These are phyloP conservation scores for Drosophila lutescens DNA, from an alignment of 2,888 invertebrate species.

Conservation along the genomic window DNA sequence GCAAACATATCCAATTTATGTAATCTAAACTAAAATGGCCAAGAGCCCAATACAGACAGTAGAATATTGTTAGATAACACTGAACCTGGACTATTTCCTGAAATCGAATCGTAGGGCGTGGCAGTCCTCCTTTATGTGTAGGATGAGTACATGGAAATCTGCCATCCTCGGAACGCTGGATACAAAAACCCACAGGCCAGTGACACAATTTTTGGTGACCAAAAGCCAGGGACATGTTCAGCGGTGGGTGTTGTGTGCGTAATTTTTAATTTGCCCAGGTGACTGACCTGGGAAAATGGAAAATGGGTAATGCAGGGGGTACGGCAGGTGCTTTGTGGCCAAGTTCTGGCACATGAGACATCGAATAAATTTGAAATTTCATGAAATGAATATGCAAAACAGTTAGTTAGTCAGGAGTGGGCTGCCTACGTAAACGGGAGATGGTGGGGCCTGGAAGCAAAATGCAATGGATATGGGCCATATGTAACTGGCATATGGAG, in stretches of 20 bases:
- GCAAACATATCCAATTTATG: neutral
- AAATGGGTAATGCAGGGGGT: neutral
- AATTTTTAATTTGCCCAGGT: slow-evolving; percentile 56
- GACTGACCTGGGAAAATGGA: slow-evolving; percentile 33
- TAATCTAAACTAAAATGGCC: neutral
- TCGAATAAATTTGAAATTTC: slow-evolving; percentile 74
- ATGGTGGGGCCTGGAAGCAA: slow-evolving; percentile 4
- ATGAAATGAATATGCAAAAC: slow-evolving; percentile 75
- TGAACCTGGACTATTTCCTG: slow-evolving; percentile 5
- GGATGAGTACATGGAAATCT: slow-evolving; percentile 16
- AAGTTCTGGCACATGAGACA: slow-evolving; percentile 53
- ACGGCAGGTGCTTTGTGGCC: slow-evolving; percentile 29
- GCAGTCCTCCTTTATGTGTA: slow-evolving; percentile 2
- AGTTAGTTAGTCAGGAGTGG: slow-evolving; percentile 46
- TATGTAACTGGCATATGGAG: slow-evolving; percentile 44
- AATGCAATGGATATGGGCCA: slow-evolving; percentile 32
- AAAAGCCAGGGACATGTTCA: slow-evolving; percentile 16
- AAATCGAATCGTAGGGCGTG: slow-evolving; percentile 24
- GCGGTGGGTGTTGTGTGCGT: slow-evolving; percentile 24
- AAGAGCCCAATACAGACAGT: neutral
- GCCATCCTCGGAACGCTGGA: slow-evolving; percentile 12
- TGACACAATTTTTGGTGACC: slow-evolving; percentile 40
- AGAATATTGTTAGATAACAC: slow-evolving; percentile 13
- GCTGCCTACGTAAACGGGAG: neutral
- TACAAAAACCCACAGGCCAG: slow-evolving; percentile 28